Evolutionary conservation across 2,888 invertebrate species (phyloP).

Genomic region (Notodonta dromedarius): DNA sequence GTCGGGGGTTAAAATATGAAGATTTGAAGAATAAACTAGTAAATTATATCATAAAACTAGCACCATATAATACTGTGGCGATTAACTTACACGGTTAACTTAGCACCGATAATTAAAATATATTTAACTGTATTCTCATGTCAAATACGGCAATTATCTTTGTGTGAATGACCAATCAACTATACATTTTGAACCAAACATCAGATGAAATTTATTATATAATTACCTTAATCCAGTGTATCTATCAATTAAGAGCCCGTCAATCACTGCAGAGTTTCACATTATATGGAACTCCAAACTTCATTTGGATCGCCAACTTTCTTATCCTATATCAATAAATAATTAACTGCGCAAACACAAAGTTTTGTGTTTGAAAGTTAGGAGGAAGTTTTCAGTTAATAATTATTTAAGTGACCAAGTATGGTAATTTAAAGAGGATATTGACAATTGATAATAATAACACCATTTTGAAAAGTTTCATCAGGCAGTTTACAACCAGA

Average conservation of each 20-base stretch:
- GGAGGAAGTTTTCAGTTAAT: neutral
- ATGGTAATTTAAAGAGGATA: too few relatives aligned
- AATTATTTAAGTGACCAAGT: neutral
- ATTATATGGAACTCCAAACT: constrained; percentile 5
- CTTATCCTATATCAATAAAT: constrained; percentile 5
- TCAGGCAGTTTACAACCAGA: too few relatives aligned
- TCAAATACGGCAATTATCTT: too few relatives aligned
- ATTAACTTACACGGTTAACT: too few relatives aligned
- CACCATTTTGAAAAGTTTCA: too few relatives aligned
- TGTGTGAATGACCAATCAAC: neutral
- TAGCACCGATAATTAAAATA: too few relatives aligned
- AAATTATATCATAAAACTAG: too few relatives aligned
- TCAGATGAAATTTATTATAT: neutral
- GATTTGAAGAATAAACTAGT: too few relatives aligned
- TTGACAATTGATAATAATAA: too few relatives aligned
- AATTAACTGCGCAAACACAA: constrained; percentile 2
- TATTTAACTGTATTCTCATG: too few relatives aligned
- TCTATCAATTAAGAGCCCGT: constrained; percentile 7
- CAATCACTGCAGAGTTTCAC: constrained; percentile 10
- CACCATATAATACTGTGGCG: too few relatives aligned
- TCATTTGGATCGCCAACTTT: constrained; percentile 3
- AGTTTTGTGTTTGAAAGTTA: neutral
- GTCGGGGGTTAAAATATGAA: too few relatives aligned
- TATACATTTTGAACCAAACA: neutral
- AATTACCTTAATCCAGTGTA: neutral